phyloP scores from a whole-genome alignment of 2,888 invertebrate species.

The Amorpha juglandis region DNA sequence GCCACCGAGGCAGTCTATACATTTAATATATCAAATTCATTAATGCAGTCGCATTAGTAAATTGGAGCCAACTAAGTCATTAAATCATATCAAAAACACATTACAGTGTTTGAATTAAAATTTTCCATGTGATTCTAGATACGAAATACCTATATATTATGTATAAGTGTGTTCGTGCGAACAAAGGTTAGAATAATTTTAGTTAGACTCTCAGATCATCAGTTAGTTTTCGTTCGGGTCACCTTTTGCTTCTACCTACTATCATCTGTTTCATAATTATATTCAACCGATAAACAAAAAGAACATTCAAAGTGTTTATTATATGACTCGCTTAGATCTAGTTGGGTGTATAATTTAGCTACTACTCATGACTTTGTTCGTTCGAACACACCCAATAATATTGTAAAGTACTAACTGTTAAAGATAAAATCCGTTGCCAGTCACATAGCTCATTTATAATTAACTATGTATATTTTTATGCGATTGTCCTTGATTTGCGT shows the following conservation, averaged over 20 bases:
- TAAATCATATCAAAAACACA: constrained; percentile 1
- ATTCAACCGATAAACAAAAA: too few relatives aligned
- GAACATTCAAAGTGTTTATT: too few relatives aligned
- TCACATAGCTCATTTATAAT: background rate
- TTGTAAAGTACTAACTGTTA: background rate
- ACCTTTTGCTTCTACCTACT: too few relatives aligned
- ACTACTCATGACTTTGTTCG: background rate
- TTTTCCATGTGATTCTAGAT: constrained; percentile 1
- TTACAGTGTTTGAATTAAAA: constrained; percentile 2
- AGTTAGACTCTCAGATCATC: too few relatives aligned
- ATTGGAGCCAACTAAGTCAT: background rate
- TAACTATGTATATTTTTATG: constrained; percentile 4
- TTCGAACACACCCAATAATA: too few relatives aligned
- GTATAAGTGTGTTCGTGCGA: background rate
- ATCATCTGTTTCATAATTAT: too few relatives aligned
- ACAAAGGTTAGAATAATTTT: too few relatives aligned
- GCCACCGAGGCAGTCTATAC: too few relatives aligned
- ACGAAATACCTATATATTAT: background rate
- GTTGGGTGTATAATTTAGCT: too few relatives aligned
- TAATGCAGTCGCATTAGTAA: background rate
- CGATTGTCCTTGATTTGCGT: constrained; percentile 17
- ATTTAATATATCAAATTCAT: too few relatives aligned
- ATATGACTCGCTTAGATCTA: too few relatives aligned
- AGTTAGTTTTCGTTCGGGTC: too few relatives aligned
- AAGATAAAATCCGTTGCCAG: constrained; percentile 11